Evolutionary conservation across 2,113 vertebrate genomes (phyloP), one percentile per base, ranked within the genome.

Genomic region (Crotalus viridis): DNA sequence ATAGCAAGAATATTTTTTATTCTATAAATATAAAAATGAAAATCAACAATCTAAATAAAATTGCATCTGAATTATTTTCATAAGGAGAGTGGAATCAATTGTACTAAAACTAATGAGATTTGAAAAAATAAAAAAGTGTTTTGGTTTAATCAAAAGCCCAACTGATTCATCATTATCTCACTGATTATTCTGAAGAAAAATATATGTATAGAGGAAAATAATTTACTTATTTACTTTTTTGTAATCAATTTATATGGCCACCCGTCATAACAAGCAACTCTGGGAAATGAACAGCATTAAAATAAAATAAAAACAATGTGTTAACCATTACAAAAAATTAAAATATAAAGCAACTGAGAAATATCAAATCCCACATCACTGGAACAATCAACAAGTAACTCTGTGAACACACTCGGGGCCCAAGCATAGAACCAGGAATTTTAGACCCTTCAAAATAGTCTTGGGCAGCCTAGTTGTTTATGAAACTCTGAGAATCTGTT

Each of bases 11-110:
- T 59, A 88, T 93, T 87, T 57, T 24, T 74, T n/a, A 52, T 87
- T 46, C 69, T n/a, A 33, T n/a, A 52, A 91, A 91, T 46, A 85
- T 33, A 43, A 28, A 48, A 89, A 89, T 89, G 93, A 88, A 55
- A 90, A 26, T 22, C 39, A 61, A 85, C 33, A 39, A 19, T 74
- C 12, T 46, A 61, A 3, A 48, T 85, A 46, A 56, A 46, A 56
- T 89, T 89, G 52, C 88, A 64, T 12, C 57, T 43, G 1, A 22
- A 22, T 39, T 39, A 55, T 92, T 81, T 88, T 51, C 64, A 52
- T 56, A 85, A 88, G 86, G 9, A 85, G n/a, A 51, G 8, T 85
- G 48, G 8, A 28, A 90, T 86, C 92, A 86, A 86, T 89, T 93
- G 26, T 46, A 85, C 21, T 52, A 93, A 93, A 61, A 6, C 61